Evolutionary conservation across 2,888 invertebrate species (phyloP).

Genomic region (Polyommatus iphigenia): DNA sequence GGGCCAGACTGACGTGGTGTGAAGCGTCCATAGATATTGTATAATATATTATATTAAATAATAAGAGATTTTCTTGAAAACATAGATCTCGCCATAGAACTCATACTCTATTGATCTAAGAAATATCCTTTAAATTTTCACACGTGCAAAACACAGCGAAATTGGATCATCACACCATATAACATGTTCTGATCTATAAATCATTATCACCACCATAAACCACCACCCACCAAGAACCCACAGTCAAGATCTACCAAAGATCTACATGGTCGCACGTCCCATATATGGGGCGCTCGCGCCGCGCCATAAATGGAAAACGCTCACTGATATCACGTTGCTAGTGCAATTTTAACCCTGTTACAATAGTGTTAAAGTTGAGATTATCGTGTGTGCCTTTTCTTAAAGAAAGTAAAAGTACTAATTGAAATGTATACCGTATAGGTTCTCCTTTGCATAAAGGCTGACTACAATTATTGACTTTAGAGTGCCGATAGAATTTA

Average conservation of each 20-base stretch:
- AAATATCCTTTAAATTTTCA: too few species aligned
- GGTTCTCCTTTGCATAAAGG: too few species aligned
- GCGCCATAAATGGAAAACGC: constrained; percentile 13
- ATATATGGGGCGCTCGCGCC: constrained; percentile 18
- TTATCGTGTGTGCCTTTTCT: neutral
- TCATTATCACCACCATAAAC: neutral
- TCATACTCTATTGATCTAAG: too few species aligned
- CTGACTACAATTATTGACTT: too few species aligned
- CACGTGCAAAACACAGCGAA: neutral
- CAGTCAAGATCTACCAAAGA: neutral
- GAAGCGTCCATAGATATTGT: too few species aligned
- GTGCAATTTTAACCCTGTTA: neutral
- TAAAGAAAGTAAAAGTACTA: neutral
- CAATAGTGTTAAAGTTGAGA: neutral
- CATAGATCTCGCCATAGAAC: too few species aligned
- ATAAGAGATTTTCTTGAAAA: too few species aligned
- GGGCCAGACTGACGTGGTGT: too few species aligned
- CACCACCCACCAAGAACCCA: neutral
- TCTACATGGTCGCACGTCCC: neutral
- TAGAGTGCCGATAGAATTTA: too few species aligned
- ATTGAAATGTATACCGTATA: neutral
- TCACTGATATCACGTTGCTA: constrained; percentile 8
- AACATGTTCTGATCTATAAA: neutral
- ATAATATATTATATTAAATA: too few species aligned
- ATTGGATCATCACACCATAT: constrained; percentile 7